A percentile compares a stretch with the other conserved stretches of the same genome.
Conservation (phyloP, 2,888 invertebrate genomes). For the Archips xylosteana region DNA sequence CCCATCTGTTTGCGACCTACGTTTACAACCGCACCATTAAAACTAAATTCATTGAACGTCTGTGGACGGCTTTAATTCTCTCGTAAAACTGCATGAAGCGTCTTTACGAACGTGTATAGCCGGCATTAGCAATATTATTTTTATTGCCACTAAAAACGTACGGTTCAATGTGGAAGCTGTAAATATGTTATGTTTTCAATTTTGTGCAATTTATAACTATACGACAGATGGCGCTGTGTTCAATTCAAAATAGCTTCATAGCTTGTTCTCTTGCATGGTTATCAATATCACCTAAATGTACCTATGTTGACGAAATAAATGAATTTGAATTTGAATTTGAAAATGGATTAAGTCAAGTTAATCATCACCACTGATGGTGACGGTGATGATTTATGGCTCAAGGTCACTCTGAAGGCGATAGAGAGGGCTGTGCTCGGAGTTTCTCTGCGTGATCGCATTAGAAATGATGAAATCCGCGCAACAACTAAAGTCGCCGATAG, state of each 20-base stretch:
- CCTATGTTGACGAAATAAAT: no score
- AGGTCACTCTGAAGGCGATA: no score
- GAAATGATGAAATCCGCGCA: no score
- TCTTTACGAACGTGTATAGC: slow-evolving; percentile 41
- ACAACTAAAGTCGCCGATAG: no score
- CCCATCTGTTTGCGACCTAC: slow-evolving; percentile 23
- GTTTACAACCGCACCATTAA: slow-evolving; percentile 31
- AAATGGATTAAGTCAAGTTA: no score
- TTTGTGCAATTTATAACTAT: slow-evolving; percentile 35
- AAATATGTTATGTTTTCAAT: slow-evolving; percentile 42
- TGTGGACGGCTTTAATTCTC: slow-evolving; percentile 38
- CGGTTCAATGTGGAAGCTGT: slow-evolving; percentile 37
- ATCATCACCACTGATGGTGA: no score
- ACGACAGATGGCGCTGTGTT: slow-evolving; percentile 23
- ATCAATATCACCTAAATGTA: no score
- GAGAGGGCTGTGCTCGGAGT: no score
- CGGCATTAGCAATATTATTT: slow-evolving; percentile 43
- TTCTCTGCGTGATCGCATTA: no score
- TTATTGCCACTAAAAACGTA: slow-evolving; percentile 40
- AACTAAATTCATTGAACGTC: slow-evolving; percentile 39
- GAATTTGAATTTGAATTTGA: no score
- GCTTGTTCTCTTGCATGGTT: no score
- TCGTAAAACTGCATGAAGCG: slow-evolving; percentile 38
- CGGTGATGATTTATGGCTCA: no score
- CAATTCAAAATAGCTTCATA: slow-evolving; percentile 9